Evolutionary conservation across 2,797 vertebrate genomes (phyloP).

Genomic region (Dermochelys coriacea): DNA sequence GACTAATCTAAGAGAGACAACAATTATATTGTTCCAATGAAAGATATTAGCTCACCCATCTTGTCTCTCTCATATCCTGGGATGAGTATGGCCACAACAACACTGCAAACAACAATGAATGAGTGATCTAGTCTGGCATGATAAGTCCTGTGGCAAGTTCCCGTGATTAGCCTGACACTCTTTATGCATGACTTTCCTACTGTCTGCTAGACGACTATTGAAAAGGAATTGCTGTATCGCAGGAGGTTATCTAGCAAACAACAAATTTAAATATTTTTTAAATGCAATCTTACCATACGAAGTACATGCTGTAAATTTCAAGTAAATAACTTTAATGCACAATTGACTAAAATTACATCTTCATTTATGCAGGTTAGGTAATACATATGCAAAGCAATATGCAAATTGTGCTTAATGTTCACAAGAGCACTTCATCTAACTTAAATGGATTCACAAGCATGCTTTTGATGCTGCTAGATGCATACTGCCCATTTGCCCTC

Average conservation of each 20-base stretch:
- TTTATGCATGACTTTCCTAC: background rate
- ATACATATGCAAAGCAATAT: background rate
- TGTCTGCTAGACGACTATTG: background rate
- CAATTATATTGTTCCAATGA: background rate
- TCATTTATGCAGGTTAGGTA: background rate
- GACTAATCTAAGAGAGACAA: background rate
- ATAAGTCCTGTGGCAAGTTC: background rate
- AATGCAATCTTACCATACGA: background rate
- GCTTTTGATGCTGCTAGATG: background rate
- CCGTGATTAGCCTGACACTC: background rate
- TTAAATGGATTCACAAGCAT: background rate
- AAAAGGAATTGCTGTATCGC: background rate
- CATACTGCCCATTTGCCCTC: background rate
- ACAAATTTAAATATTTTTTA: background rate
- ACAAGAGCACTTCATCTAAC: background rate
- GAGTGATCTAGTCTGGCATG: background rate
- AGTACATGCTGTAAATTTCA: background rate
- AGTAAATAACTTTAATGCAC: background rate
- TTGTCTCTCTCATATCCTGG: background rate
- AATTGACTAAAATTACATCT: background rate
- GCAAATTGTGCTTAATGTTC: background rate
- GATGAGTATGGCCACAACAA: background rate
- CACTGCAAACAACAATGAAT: background rate
- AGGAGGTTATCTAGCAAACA: background rate
- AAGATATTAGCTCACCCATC: background rate